Evolutionary conservation across 2,113 vertebrate species (phyloP).

Genomic region (Carassius carassius): DNA sequence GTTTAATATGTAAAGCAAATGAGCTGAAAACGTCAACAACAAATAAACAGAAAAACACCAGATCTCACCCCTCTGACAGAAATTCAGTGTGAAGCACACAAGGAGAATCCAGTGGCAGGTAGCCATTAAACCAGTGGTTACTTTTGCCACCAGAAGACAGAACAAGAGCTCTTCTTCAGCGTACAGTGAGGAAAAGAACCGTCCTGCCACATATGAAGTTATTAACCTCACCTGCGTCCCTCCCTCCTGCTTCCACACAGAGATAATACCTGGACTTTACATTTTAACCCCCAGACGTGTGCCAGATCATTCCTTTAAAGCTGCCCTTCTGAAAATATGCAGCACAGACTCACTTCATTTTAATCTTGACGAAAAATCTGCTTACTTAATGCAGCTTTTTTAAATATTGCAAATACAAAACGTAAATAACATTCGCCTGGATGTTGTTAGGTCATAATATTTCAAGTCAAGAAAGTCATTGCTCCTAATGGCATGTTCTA

Average conservation of each 20-base stretch:
- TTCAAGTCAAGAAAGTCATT: not conserved
- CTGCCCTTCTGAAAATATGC: not conserved
- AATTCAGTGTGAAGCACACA: constrained; percentile 53
- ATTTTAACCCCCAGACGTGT: constrained; percentile 57
- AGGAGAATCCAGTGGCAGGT: not conserved
- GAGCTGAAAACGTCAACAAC: not conserved
- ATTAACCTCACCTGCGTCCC: constrained; percentile 15
- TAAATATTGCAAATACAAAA: not conserved
- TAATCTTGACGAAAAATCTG: not conserved
- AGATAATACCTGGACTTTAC: constrained; percentile 77
- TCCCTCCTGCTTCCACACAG: not conserved
- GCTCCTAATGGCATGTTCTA: not conserved
- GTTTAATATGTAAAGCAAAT: not conserved
- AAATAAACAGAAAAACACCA: not conserved
- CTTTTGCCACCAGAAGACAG: not conserved
- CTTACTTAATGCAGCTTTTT: not conserved
- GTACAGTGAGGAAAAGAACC: not conserved
- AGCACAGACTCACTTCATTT: not conserved
- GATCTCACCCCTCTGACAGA: constrained; percentile 63
- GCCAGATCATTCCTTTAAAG: constrained; percentile 53
- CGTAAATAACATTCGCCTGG: not conserved
- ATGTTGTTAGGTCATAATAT: not conserved
- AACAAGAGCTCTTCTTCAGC: not conserved
- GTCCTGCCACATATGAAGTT: not conserved
- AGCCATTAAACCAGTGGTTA: constrained; percentile 43